Base-by-base conservation (phyloP, 2,888 invertebrate species). In the Dendrolimus pini region DNA sequence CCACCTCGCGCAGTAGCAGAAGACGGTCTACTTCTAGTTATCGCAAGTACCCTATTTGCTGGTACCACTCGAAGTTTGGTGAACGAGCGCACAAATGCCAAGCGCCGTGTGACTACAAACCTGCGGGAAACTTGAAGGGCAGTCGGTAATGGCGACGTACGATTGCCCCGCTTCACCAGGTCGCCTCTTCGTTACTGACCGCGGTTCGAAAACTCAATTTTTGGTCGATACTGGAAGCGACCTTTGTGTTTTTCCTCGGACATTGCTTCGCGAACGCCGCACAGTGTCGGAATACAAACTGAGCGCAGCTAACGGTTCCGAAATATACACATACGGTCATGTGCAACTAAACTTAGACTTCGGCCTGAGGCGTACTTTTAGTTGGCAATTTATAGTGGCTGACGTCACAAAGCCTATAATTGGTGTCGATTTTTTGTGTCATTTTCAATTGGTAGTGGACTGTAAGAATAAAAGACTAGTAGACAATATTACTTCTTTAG, bases 231-330 rank as follows among this genome's bases (percentile, higher is more conserved):
- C 60, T 7, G 60, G 62, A 7, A 57, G 59, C 18, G 61, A 63
- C 52, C 55, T 63, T 1, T 63, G 61, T 53, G 63, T 65, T 1
- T 64, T 41, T 30, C 65, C 67, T 1, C 52, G 55, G 6, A 56
- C 59, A 7, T 54, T 54, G 1, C 53, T 64, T 41, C 56, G 41
- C 7, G 56, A 61, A 12, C 63, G 62, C 8, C 63, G 65, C 12
- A 9, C 41, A 7, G 57, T 55, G 18, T 61, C 61, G 7, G 30
- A 41, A 8, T 65, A 59, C 41, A 12, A 61, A 1, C 52, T 68
- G 1, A 57, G 42, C 42, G 72, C 71, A 1, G 72, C 71, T 0
- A 71, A 72, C 55, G 71, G 71, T 3, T 56, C 63, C 0, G 7
- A 41, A 0, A 71, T 72, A 0, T 53, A 59, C 1, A 71, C 70